phyloP scores from a whole-genome alignment of 2,888 invertebrate species.

The Altica lythri region DNA sequence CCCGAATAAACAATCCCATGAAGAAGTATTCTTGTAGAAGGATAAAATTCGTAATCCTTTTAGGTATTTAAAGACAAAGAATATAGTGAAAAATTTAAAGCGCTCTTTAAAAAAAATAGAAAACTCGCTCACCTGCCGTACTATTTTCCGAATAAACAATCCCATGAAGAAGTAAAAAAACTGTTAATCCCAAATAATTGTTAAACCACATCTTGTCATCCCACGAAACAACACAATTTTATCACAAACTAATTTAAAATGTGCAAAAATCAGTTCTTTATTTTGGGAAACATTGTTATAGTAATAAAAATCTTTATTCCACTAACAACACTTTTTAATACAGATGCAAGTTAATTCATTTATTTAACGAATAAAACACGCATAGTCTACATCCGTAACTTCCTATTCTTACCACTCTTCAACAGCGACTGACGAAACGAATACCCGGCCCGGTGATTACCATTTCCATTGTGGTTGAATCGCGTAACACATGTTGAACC shows the following conservation, averaged over 20 bases:
- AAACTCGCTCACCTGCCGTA: constrained; percentile 5
- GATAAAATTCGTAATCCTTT: too few relatives aligned
- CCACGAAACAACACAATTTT: neutral
- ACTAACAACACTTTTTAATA: neutral
- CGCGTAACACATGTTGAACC: neutral
- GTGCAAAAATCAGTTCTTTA: neutral
- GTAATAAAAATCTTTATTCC: neutral
- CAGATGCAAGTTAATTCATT: too few relatives aligned
- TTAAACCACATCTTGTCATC: constrained; percentile 11
- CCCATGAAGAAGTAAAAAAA: constrained; percentile 8
- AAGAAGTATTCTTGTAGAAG: too few relatives aligned
- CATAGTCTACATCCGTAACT: too few relatives aligned
- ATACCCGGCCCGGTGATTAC: neutral
- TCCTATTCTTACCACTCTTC: too few relatives aligned
- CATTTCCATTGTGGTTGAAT: neutral
- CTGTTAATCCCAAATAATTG: neutral
- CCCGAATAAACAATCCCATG: neutral
- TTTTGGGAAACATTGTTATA: neutral
- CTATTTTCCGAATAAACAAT: constrained; percentile 7
- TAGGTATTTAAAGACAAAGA: too few relatives aligned
- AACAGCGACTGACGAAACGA: neutral
- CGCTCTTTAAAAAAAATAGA: neutral
- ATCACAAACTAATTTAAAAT: too few relatives aligned
- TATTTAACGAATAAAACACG: too few relatives aligned
- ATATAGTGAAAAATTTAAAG: neutral